phyloP scores from a whole-genome alignment of 1,140 invertebrate genomes.

The Pseudomyrmex pallidus region DNA sequence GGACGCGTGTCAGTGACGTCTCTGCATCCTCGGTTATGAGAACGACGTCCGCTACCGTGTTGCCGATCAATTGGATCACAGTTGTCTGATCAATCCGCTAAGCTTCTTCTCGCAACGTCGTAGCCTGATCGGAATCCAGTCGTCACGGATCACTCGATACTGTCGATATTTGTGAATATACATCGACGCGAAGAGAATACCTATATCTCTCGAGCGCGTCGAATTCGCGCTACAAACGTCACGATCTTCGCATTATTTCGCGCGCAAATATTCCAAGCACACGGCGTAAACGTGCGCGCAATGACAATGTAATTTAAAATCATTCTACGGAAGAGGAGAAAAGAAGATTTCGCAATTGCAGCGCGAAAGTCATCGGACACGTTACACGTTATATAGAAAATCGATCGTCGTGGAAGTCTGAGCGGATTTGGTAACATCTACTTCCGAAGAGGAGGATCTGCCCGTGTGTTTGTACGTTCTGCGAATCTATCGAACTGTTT shows the following conservation, averaged over 20 bases:
- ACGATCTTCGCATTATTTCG: too few relatives aligned
- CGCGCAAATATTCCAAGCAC: too few relatives aligned
- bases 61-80: conserved; percentile 27
- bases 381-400: not conserved
- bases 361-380: not conserved
- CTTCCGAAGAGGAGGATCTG: not conserved
- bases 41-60: not conserved
- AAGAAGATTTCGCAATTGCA: too few relatives aligned
- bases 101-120: conserved; percentile 17
- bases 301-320: too few relatives aligned
- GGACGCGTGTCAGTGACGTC: conserved; percentile 22
- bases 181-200: not conserved
- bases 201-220: too few relatives aligned
- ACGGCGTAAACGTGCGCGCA: too few relatives aligned
- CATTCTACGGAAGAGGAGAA: too few relatives aligned
- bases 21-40: conserved; percentile 10
- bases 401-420: conserved; percentile 9
- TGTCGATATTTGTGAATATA: conserved; percentile 5
- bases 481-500: conserved; percentile 51
- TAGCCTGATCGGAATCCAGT: conserved; percentile 18
- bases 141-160: conserved; percentile 13
- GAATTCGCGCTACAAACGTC: too few relatives aligned
- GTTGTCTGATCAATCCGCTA: conserved; percentile 36
- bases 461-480: conserved; percentile 5
- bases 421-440: conserved; percentile 14